Conservation (phyloP, 2,113 vertebrate genomes). For the Lampris incognitus region DNA sequence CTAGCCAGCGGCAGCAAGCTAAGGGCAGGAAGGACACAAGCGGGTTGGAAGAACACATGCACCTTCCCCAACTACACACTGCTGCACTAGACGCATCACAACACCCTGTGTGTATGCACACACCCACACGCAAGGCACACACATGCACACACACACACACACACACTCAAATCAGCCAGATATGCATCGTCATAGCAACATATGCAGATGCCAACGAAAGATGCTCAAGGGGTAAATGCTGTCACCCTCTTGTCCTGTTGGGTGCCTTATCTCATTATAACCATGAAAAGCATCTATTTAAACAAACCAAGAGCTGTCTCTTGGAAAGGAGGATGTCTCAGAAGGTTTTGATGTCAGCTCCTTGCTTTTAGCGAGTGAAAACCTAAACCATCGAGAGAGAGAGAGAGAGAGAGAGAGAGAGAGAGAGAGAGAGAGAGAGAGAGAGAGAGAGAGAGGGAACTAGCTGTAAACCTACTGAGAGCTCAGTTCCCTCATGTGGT, state of each 20-base stretch:
- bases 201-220: slow-evolving; percentile 66
- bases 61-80: too few relatives aligned
- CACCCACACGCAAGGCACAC: slow-evolving; percentile 32
- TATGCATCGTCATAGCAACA: slow-evolving; percentile 65
- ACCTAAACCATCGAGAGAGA: slow-evolving; percentile 67
- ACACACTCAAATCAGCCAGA: slow-evolving; percentile 19
- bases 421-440: too few relatives aligned
- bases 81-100: too few relatives aligned
- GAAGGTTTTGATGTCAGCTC: slow-evolving; percentile 77
- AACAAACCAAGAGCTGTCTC: slow-evolving; percentile 74
- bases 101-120: slow-evolving; percentile 25
- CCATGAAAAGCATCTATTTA: slow-evolving; percentile 72
- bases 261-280: slow-evolving; percentile 73
- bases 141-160: slow-evolving; percentile 12
- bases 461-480: slow-evolving; percentile 55
- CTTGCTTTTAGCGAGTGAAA: slow-evolving; percentile 75
- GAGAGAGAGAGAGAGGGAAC: slow-evolving; percentile 24
- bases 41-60: too few relatives aligned
- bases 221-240: slow-evolving; percentile 54
- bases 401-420: slow-evolving; percentile 31
- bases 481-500: slow-evolving; percentile 58
- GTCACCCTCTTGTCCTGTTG: slow-evolving; percentile 65
- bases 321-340: slow-evolving; percentile 70
- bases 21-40: too few relatives aligned
- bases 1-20: too few relatives aligned